Evolutionary conservation across 2,113 vertebrate genomes (phyloP).

Genomic region (Meles meles): DNA sequence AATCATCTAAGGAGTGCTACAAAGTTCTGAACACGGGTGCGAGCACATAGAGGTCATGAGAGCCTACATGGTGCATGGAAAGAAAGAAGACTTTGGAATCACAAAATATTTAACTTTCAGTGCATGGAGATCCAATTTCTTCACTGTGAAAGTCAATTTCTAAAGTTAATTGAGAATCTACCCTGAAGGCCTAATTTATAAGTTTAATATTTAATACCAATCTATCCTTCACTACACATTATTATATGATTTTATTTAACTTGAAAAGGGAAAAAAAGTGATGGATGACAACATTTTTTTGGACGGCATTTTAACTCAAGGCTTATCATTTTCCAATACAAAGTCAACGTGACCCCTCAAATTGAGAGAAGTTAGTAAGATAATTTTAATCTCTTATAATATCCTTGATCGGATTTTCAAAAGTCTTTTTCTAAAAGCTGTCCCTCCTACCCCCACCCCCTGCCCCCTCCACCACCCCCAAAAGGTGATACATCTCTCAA

Average conservation of each 20-base stretch:
- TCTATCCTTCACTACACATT: background rate
- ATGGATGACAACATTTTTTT: background rate
- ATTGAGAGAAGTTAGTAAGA: background rate
- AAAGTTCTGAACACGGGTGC: background rate
- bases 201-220: background rate
- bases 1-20: background rate
- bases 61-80: background rate
- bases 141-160: background rate
- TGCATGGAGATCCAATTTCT: background rate
- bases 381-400: background rate
- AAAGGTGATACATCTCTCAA: background rate
- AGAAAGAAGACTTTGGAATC: background rate
- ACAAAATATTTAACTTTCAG: background rate
- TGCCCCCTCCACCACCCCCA: accelerated
- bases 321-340: background rate
- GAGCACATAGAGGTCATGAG: background rate
- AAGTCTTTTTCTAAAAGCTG: background rate
- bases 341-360: background rate
- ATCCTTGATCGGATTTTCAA: background rate
- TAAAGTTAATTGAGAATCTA: background rate
- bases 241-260: background rate
- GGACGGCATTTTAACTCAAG: background rate
- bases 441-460: background rate
- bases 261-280: background rate
- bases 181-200: background rate